These are phyloP conservation scores for Oryctes rhinoceros DNA, from an alignment of 1,140 invertebrate genomes.

Conservation along the genomic window DNA sequence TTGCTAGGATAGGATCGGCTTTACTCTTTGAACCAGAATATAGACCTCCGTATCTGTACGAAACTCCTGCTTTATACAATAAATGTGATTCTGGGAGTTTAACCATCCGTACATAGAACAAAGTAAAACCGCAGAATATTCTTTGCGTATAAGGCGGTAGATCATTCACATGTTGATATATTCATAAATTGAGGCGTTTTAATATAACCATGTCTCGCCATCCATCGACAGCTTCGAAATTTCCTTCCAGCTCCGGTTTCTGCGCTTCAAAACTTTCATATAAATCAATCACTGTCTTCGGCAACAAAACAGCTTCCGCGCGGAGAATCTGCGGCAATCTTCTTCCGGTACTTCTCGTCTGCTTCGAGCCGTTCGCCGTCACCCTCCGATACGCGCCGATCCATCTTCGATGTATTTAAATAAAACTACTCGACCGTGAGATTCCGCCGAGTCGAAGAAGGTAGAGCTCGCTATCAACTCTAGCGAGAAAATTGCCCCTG, in stretches of 20 bases:
- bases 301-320: slow-evolving; percentile 45
- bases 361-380: neutral
- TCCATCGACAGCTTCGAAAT: too few species aligned
- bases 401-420: slow-evolving; percentile 56
- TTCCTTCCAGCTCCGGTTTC: neutral
- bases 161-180: too few species aligned
- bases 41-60: too few species aligned
- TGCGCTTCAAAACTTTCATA: slow-evolving; percentile 46
- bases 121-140: too few species aligned
- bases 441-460: slow-evolving; percentile 51
- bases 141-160: too few species aligned
- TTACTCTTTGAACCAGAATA: too few species aligned
- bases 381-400: slow-evolving; percentile 47
- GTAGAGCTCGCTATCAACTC: slow-evolving; percentile 48
- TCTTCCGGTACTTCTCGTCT: neutral
- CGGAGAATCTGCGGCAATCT: slow-evolving; percentile 1
- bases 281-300: slow-evolving; percentile 50
- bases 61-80: too few species aligned
- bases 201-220: too few species aligned
- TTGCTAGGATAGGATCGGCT: too few species aligned
- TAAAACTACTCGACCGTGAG: slow-evolving; percentile 56
- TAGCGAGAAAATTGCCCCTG: slow-evolving; percentile 56
- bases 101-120: too few species aligned
- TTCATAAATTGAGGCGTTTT: too few species aligned
- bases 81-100: too few species aligned